These are phyloP conservation scores for Phenganax marumi DNA, from an alignment of 92 coral and sea anemone species.

Conservation along the genomic window DNA sequence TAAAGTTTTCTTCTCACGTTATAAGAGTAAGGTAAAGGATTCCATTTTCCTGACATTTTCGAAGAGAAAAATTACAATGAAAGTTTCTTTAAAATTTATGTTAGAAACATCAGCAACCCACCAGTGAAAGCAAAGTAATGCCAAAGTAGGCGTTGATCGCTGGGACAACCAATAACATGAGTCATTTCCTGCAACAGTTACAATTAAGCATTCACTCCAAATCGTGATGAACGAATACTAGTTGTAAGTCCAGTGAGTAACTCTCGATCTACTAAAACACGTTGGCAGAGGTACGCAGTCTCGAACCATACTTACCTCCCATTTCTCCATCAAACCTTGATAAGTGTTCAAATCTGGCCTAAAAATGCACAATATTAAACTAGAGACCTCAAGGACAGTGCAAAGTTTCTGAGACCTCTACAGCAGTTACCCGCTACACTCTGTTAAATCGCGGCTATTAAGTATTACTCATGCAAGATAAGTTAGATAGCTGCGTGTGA, in stretches of 20 bases:
- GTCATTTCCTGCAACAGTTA: slow-evolving; percentile 15
- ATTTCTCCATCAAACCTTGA: slow-evolving; percentile 43
- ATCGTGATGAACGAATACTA: no score
- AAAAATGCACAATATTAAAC: not conserved
- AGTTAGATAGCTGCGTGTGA: no score
- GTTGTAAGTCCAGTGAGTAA: no score
- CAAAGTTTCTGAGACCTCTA: no score
- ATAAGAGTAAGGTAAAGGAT: slow-evolving; percentile 66
- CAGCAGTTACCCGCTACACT: no score
- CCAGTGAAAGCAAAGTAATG: slow-evolving; percentile 65
- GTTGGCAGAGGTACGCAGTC: not conserved
- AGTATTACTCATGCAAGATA: no score
- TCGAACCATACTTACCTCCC: slow-evolving; percentile 17
- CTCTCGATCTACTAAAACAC: no score
- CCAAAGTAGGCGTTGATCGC: slow-evolving; percentile 74
- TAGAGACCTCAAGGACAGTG: no score
- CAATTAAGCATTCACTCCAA: not conserved
- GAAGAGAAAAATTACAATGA: no score
- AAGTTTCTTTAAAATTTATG: not conserved
- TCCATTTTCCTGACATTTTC: slow-evolving; percentile 52
- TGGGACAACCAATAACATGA: slow-evolving; percentile 55
- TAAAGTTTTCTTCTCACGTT: slow-evolving; percentile 65
- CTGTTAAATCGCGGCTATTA: no score
- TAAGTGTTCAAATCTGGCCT: slow-evolving; percentile 23
- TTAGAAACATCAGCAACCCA: slow-evolving; percentile 48